These are phyloP conservation scores for Spodoptera exigua DNA, from an alignment of 2,888 invertebrate species.

Conservation along the genomic window DNA sequence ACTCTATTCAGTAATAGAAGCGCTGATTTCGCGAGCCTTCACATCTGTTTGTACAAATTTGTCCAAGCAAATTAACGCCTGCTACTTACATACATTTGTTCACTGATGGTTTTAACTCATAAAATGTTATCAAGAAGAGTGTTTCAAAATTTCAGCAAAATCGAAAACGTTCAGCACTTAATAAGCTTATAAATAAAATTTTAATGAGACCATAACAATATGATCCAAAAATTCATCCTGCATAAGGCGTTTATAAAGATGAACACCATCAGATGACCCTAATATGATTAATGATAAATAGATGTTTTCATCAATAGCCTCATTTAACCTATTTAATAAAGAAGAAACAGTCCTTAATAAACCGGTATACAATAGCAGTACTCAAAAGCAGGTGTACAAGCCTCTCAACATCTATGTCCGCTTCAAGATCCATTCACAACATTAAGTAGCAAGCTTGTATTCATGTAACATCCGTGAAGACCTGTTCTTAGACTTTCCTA, in stretches of 20 bases:
- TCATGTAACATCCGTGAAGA: constrained; percentile 47
- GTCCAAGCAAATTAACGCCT: not conserved
- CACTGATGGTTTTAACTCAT: too few species aligned
- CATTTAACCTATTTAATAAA: not conserved
- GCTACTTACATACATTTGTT: too few species aligned
- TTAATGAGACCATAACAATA: too few species aligned
- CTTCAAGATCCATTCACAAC: constrained; percentile 29
- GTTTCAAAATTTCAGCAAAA: too few species aligned
- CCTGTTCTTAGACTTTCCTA: constrained; percentile 35
- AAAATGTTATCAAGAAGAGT: too few species aligned
- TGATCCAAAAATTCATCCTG: too few species aligned
- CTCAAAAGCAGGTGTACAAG: constrained; percentile 1
- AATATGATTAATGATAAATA: too few species aligned
- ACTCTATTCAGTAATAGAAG: too few species aligned
- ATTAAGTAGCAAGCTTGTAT: constrained; percentile 29
- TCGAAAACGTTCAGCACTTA: too few species aligned
- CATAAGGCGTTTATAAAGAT: too few species aligned
- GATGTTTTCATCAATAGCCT: not conserved
- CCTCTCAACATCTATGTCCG: constrained; percentile 11
- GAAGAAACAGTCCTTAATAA: not conserved
- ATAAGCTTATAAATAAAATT: too few species aligned
- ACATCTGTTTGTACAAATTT: not conserved
- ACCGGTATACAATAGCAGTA: constrained; percentile 7
- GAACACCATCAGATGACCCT: too few species aligned
- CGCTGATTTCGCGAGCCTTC: constrained; percentile 12